These are phyloP conservation scores for Sinelater perroti DNA, from an alignment of 2,888 invertebrate species.

Conservation along the genomic window DNA sequence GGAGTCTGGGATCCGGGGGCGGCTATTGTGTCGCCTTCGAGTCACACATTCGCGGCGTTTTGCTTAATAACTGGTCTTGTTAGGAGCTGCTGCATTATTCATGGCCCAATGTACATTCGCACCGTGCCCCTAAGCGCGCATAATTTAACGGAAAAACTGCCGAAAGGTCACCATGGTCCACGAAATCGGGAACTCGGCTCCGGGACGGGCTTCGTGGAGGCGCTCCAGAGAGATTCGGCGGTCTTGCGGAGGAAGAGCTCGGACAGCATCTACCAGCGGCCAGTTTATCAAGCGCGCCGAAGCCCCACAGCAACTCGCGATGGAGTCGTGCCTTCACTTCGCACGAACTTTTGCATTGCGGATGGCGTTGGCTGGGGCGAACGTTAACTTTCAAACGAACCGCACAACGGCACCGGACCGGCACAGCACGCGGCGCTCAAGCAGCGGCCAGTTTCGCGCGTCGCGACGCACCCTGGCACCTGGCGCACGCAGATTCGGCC, in stretches of 20 bases:
- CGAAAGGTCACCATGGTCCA: too few relatives aligned
- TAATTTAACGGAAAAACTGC: too few relatives aligned
- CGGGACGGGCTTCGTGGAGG: too few relatives aligned
- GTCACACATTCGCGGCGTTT: constrained; percentile 16
- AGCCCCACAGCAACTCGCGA: constrained; percentile 1
- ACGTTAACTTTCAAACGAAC: constrained; percentile 31
- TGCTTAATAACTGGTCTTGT: constrained; percentile 1
- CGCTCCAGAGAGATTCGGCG: too few relatives aligned
- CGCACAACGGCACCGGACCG: constrained; percentile 25
- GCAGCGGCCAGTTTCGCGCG: constrained; percentile 33
- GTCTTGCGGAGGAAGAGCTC: too few relatives aligned
- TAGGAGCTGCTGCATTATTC: not conserved
- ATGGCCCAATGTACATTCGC: not conserved
- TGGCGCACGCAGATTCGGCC: constrained; percentile 25
- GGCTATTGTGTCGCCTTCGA: constrained; percentile 21
- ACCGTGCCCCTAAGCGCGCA: not conserved
- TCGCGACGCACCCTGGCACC: constrained; percentile 20
- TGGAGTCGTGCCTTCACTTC: constrained; percentile 37
- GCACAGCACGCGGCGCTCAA: constrained; percentile 25
- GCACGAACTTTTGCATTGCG: constrained; percentile 34
- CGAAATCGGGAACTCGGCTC: too few relatives aligned
- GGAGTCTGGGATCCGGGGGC: constrained; percentile 13
- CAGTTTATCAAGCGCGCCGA: too few relatives aligned
- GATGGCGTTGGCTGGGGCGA: constrained; percentile 30
- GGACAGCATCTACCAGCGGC: not conserved